Conservation (phyloP, 2,888 invertebrate genomes). For the Drosophila siamana region DNA sequence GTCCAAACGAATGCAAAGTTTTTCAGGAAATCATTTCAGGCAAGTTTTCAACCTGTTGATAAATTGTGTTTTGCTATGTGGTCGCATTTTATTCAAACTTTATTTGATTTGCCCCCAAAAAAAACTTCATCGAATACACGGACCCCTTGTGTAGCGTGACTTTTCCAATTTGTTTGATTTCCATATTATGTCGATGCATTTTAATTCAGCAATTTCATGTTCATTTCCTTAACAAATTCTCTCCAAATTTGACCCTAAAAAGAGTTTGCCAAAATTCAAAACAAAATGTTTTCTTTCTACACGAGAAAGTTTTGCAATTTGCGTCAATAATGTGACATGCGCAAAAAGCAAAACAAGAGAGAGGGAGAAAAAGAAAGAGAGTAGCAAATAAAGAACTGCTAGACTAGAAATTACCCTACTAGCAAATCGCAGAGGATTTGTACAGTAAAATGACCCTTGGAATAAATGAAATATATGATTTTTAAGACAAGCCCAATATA, state of each 20-base stretch:
- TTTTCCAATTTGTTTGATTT: background rate
- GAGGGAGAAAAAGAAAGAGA: background rate
- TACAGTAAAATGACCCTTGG: no score
- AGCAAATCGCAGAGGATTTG: background rate
- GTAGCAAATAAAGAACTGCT: background rate
- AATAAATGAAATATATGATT: no score
- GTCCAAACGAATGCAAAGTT: no score
- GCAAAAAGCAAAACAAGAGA: background rate
- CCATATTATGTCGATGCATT: background rate
- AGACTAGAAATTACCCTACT: constrained; percentile 4
- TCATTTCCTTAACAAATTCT: background rate
- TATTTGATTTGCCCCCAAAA: no score
- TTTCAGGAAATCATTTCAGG: no score
- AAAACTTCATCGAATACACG: background rate
- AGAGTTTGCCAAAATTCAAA: background rate
- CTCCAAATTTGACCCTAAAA: constrained; percentile 1
- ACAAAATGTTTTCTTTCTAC: constrained; percentile 12
- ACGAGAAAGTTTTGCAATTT: constrained; percentile 22
- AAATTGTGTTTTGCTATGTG: no score
- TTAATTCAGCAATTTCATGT: background rate
- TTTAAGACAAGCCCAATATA: no score
- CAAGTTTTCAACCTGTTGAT: no score
- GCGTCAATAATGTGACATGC: constrained; percentile 19
- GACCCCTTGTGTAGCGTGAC: background rate
- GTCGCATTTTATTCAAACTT: no score